phyloP scores from a whole-genome alignment of 2,888 invertebrate genomes.

The Patella depressa region DNA sequence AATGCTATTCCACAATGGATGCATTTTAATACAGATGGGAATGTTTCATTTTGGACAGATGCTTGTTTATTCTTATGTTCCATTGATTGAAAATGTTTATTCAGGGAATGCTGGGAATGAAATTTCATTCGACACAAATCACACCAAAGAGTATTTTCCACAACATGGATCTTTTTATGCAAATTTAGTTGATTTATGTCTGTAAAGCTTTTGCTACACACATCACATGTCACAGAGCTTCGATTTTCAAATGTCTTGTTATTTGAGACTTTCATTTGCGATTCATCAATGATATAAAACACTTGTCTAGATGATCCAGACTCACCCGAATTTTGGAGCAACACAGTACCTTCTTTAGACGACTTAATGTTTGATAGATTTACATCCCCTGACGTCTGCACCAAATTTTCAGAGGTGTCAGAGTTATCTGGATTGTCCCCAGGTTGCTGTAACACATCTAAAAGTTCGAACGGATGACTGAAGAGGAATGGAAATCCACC shows the following conservation, averaged over 20 bases:
- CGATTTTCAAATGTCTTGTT: background rate
- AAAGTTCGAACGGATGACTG: constrained; percentile 53
- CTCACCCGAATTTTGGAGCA: background rate
- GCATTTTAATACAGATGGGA: constrained; percentile 96
- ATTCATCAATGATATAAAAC: background rate
- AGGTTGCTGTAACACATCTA: constrained; percentile 19
- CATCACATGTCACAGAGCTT: constrained; percentile 26
- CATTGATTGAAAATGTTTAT: constrained; percentile 93
- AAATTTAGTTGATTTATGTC: constrained; percentile 90
- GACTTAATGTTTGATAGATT: background rate
- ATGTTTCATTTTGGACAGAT: constrained; percentile 11
- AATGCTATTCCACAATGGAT: constrained; percentile 96
- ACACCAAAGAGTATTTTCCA: constrained; percentile 91
- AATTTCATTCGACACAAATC: constrained; percentile 93
- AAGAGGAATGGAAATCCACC: constrained; percentile 56
- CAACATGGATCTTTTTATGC: constrained; percentile 95
- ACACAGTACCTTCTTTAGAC: background rate
- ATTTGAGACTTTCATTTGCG: background rate
- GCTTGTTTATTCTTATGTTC: constrained; percentile 87
- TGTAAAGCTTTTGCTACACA: constrained; percentile 43
- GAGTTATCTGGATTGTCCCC: background rate
- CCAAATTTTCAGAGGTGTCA: background rate
- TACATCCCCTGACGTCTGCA: background rate
- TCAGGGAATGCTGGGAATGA: constrained; percentile 89
- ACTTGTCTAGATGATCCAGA: background rate